A percentile compares a stretch with the other conserved stretches of the same genome.
Evolutionary conservation across 1,140 invertebrate species (phyloP).

Genomic region (Drosophila kepulauana): DNA sequence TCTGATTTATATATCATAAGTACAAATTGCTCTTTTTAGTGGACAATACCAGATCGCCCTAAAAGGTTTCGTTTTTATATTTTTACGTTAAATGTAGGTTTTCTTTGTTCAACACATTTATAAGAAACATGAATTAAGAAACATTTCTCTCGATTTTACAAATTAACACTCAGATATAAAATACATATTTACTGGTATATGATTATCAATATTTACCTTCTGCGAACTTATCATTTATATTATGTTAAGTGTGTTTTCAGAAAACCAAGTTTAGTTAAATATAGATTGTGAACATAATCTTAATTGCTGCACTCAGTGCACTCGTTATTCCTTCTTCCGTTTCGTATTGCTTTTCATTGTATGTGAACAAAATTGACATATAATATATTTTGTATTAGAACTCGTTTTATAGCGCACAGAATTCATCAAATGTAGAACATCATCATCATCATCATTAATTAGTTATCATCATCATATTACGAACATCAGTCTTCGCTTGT

Average conservation of each 20-base stretch:
- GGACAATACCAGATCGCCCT: conserved; percentile 21
- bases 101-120: conserved; percentile 44
- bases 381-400: conserved; percentile 13
- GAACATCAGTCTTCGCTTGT: conserved; percentile 60
- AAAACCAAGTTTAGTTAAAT: background rate
- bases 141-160: conserved; percentile 28
- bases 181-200: conserved; percentile 48
- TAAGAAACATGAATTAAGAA: conserved; percentile 45
- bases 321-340: background rate
- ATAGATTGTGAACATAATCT: conserved; percentile 23
- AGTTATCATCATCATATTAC: conserved; percentile 20
- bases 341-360: conserved; percentile 55
- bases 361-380: conserved; percentile 41
- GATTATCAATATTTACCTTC: conserved; percentile 41
- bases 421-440: conserved; percentile 36
- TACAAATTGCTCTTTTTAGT: conserved; percentile 47
- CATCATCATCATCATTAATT: conserved; percentile 13
- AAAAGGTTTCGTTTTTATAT: conserved; percentile 1
- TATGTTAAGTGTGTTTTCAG: background rate
- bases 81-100: background rate
- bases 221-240: conserved; percentile 25
- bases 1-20: conserved; percentile 52
- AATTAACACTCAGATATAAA: conserved; percentile 62
- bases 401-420: conserved; percentile 21
- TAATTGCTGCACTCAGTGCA: conserved; percentile 25